A percentile compares a stretch with the other conserved stretches of the same genome.
Conservation (phyloP, 2,113 vertebrate genomes). For the Etia nguti region DNA sequence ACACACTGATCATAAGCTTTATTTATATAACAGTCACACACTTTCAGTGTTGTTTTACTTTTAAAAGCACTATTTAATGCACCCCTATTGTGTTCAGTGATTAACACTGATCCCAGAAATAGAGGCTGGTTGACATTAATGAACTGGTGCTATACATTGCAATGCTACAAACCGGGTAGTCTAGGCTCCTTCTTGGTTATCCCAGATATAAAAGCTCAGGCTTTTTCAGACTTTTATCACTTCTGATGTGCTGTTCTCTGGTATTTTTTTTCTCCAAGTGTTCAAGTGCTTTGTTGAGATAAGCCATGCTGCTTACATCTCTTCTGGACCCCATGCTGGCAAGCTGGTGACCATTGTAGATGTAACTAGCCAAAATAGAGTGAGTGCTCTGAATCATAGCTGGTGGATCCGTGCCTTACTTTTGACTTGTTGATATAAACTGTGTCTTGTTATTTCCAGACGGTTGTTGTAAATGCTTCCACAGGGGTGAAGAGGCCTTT, state of each 20-base stretch:
- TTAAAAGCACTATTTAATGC: not conserved
- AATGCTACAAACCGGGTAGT: not conserved
- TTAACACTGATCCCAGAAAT: not conserved
- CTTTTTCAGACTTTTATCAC: not conserved
- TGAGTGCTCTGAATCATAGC: slow-evolving; percentile 28
- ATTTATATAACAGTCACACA: not conserved
- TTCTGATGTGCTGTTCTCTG: not conserved
- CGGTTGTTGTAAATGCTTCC: slow-evolving; percentile 91
- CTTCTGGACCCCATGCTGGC: slow-evolving; percentile 88
- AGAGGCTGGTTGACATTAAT: not conserved
- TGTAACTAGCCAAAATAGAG: slow-evolving; percentile 96
- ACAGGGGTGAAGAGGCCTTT: slow-evolving; percentile 89
- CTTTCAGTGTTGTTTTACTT: not conserved
- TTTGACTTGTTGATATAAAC: rapidly evolving
- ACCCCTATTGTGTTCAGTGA: not conserved
- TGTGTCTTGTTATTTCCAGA: slow-evolving; percentile 61
- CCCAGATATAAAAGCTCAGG: not conserved
- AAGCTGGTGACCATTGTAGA: slow-evolving; percentile 91
- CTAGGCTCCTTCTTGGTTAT: not conserved
- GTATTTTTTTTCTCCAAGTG: slow-evolving; percentile 69
- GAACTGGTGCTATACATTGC: not conserved
- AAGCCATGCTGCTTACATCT: not conserved
- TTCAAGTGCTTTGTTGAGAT: slow-evolving; percentile 86
- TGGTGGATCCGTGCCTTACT: not conserved
- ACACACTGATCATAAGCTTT: not conserved